These are phyloP conservation scores for Drosophila mulleri DNA, from an alignment of 2,888 invertebrate genomes.

Conservation along the genomic window DNA sequence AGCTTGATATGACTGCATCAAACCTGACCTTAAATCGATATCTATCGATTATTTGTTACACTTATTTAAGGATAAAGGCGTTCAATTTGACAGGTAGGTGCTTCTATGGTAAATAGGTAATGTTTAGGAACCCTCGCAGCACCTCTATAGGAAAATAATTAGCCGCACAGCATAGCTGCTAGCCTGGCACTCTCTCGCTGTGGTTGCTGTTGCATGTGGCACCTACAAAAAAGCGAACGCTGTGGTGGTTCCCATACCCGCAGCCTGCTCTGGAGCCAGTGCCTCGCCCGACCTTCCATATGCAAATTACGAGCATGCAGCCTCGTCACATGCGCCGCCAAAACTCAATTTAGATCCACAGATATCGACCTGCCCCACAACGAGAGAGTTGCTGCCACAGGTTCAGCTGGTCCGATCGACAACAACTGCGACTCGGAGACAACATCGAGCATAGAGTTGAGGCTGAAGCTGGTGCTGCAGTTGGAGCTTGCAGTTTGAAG, in stretches of 20 bases:
- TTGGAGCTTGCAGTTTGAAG: not conserved
- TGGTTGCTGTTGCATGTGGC: slow-evolving; percentile 54
- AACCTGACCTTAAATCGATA: too few relatives aligned
- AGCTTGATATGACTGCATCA: too few relatives aligned
- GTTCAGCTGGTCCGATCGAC: slow-evolving; percentile 47
- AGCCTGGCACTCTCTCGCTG: too few relatives aligned
- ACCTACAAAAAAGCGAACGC: slow-evolving; percentile 62
- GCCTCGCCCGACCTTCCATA: slow-evolving; percentile 70
- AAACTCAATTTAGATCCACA: slow-evolving; percentile 79
- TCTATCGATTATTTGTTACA: too few relatives aligned
- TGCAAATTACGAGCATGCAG: slow-evolving; percentile 79
- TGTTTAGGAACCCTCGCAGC: too few relatives aligned
- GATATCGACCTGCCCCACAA: slow-evolving; percentile 70
- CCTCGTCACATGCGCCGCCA: slow-evolving; percentile 78
- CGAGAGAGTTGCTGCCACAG: slow-evolving; percentile 50
- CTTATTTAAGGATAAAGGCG: too few relatives aligned
- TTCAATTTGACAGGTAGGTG: too few relatives aligned
- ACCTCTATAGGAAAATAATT: not conserved
- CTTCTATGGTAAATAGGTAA: too few relatives aligned
- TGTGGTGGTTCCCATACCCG: slow-evolving; percentile 79
- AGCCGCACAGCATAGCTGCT: not conserved
- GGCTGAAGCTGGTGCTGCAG: not conserved
- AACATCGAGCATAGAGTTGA: slow-evolving; percentile 13
- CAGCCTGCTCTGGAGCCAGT: slow-evolving; percentile 11
- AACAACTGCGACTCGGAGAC: slow-evolving; percentile 35